Evolutionary conservation across 2,797 vertebrate genomes (phyloP), one percentile per base, ranked within the genome.

Genomic region (Mareca strepera): DNA sequence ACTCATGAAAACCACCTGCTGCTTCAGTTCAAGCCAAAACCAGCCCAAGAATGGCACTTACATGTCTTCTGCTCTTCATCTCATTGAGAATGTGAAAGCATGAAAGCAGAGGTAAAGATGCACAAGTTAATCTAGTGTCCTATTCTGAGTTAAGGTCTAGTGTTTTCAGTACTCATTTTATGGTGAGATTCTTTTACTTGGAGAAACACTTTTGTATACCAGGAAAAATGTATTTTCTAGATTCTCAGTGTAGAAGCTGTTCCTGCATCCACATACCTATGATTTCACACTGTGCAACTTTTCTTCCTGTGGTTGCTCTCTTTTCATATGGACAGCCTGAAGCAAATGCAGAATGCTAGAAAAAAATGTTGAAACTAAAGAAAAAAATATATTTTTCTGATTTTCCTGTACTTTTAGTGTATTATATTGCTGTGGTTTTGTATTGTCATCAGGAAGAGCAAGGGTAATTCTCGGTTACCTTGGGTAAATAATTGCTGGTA

Each of bases 21-120:
- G 85, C 93, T 94, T 90, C 87, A 79, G 76, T 81, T 95, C 70
- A 94, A 93, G 63, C 31, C 76, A 95, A 86, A 96, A 95, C 88
- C 92, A 94, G 48, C 63, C 48, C 60, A 75, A 68, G 64, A 92
- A 63, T 28, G 90, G 63, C 73, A 67, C 22, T 95, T 94, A 48
- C 3, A 44, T 80, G 44, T 55, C 41, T 90, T 83, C 79, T 83
- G 43, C 35, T 76, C 85, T 86, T 86, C 6, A 1, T 81, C 82
- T 63, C 66, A 76, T 63, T 91, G 69, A 84, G 46, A 83, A 85
- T 37, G 44, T 75, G 70, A 84, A 73, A 82, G 26, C 18, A n/a
- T 35, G 22, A 26, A 78, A 11, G 3, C 28, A 48, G 41, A 82
- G 21, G 39, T 16, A 58, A 83, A 82, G 76, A 44, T 25, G 31